phyloP scores from a whole-genome alignment of 2,888 invertebrate species.

The Drosophila tripunctata region DNA sequence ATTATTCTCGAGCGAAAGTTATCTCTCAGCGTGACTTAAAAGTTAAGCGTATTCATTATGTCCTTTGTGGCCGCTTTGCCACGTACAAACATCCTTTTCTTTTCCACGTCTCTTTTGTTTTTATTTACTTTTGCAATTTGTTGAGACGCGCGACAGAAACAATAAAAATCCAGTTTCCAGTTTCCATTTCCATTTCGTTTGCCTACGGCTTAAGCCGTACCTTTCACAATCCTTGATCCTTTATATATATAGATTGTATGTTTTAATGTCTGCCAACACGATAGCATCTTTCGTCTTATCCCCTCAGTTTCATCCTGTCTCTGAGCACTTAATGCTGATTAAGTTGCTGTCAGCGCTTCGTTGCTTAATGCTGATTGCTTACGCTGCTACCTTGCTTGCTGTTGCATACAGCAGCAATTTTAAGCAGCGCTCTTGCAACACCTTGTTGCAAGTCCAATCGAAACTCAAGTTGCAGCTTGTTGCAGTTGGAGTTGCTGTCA shows the following conservation, averaged over 20 bases:
- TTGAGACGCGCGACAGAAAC: constrained; percentile 57
- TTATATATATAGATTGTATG: too few species aligned
- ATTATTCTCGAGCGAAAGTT: constrained; percentile 68
- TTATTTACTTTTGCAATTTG: constrained; percentile 75
- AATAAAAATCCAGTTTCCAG: constrained; percentile 76
- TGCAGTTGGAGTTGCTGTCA: constrained; percentile 27
- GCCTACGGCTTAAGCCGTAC: too few species aligned
- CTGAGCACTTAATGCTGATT: constrained; percentile 66
- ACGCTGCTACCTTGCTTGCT: constrained; percentile 19
- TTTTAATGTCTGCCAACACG: constrained; percentile 30
- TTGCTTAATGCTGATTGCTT: constrained; percentile 53
- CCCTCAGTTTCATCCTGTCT: background rate
- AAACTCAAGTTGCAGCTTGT: constrained; percentile 4
- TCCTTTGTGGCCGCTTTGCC: constrained; percentile 67
- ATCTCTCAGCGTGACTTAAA: constrained; percentile 75
- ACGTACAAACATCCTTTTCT: constrained; percentile 40
- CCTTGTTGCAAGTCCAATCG: constrained; percentile 8
- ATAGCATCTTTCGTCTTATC: background rate
- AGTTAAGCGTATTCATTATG: constrained; percentile 77
- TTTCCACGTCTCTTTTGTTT: constrained; percentile 48
- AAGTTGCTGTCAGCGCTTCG: constrained; percentile 57
- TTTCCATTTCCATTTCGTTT: constrained; percentile 54
- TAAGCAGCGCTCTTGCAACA: constrained; percentile 17
- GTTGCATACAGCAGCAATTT: constrained; percentile 33
- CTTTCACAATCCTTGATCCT: constrained; percentile 3